A percentile compares a stretch with the other conserved stretches of the same genome.
Conservation (phyloP, 64 coral and sea anemone species). For the Montipora foliosa region DNA sequence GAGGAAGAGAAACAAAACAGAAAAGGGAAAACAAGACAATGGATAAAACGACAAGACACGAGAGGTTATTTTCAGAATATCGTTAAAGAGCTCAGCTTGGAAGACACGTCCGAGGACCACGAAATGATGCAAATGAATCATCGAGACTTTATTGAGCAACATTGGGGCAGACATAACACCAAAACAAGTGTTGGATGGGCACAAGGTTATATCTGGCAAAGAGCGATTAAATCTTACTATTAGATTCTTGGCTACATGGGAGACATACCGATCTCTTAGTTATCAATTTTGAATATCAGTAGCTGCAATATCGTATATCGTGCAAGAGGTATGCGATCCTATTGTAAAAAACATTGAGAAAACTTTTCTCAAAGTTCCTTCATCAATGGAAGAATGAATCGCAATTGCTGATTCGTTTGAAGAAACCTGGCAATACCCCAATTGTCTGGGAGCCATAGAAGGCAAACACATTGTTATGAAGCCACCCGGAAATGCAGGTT, state of each 20-base stretch:
- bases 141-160: conserved; percentile 7
- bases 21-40: conserved; percentile 12
- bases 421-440: conserved; percentile 40
- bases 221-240: conserved; percentile 30
- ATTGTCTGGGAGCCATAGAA: conserved; percentile 51
- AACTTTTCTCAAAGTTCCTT: conserved; percentile 6
- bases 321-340: conserved; percentile 23
- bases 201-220: conserved; percentile 37
- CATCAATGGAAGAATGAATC: conserved; percentile 41
- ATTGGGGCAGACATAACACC: conserved; percentile 28
- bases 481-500: conserved; percentile 40
- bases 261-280: conserved; percentile 42
- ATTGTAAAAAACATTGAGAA: conserved; percentile 9
- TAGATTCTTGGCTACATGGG: conserved; percentile 12
- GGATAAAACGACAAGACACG: conserved; percentile 8
- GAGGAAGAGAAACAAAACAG: background rate
- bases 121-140: conserved; percentile 33
- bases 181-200: conserved; percentile 16
- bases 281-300: conserved; percentile 39
- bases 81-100: conserved; percentile 14
- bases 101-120: conserved; percentile 8
- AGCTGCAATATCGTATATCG: conserved; percentile 43
- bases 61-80: conserved; percentile 45
- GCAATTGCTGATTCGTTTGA: conserved; percentile 23
- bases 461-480: conserved; percentile 65